A percentile compares a stretch with the other conserved stretches of the same genome.
Conservation (phyloP, 2,888 invertebrate genomes). For the Oligia fasciuncula region DNA sequence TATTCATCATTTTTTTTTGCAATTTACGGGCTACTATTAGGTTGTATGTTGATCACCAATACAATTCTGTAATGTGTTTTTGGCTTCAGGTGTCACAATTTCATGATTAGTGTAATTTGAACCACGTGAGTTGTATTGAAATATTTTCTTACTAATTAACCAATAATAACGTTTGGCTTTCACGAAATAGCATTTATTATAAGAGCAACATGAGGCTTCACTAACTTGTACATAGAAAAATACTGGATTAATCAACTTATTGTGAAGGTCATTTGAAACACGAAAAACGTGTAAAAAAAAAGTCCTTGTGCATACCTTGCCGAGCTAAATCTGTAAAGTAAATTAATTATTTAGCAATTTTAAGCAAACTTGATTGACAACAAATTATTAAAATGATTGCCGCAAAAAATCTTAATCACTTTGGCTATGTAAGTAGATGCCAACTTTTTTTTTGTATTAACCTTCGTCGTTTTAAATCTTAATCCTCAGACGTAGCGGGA, state of each 20-base stretch:
- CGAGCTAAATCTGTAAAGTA: neutral
- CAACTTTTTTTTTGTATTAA: neutral
- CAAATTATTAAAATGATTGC: neutral
- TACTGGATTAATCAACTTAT: constrained; percentile 3
- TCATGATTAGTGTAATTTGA: neutral
- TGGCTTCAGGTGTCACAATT: neutral
- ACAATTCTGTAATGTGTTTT: neutral
- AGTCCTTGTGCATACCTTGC: neutral
- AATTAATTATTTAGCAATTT: constrained; percentile 6
- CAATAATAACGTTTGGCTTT: neutral
- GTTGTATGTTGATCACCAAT: neutral
- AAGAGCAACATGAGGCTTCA: neutral
- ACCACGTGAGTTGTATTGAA: neutral
- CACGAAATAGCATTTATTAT: neutral
- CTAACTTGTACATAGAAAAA: neutral
- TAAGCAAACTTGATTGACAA: neutral
- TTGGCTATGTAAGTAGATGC: neutral
- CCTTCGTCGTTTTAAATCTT: neutral
- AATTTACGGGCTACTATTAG: neutral
- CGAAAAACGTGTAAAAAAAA: constrained; percentile 46
- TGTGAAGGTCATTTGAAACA: constrained; percentile 18
- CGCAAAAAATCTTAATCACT: constrained; percentile 5
- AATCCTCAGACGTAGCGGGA: neutral
- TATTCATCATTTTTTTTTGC: neutral
- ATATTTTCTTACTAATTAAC: neutral